Percentiles rank a stretch among this genome's conserved stretches.
phyloP scores from a whole-genome alignment of 1,140 invertebrate species.

The Neodiprion pinetum region DNA sequence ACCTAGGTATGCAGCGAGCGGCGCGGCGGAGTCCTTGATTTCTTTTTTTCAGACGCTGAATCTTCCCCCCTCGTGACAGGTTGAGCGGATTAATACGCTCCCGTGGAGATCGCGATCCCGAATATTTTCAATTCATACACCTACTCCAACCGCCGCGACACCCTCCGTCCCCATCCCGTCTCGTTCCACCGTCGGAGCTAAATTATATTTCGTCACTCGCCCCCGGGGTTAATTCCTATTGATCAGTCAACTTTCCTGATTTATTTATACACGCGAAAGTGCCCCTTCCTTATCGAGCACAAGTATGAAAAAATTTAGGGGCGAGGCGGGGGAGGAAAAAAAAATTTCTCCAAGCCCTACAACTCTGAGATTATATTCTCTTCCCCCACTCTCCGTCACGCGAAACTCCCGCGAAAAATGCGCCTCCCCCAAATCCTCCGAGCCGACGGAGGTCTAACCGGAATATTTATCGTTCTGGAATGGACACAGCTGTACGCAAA shows the following conservation, averaged over 20 bases:
- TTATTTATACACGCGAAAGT: background rate
- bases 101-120: background rate
- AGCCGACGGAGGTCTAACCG: background rate
- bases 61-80: background rate
- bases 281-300: no score
- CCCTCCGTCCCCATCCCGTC: no score
- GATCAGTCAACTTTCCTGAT: background rate
- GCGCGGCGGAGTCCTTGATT: background rate
- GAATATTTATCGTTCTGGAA: background rate
- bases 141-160: background rate
- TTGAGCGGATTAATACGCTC: background rate
- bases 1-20: background rate
- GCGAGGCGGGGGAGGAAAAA: no score
- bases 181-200: background rate
- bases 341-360: no score
- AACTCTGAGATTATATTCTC: no score
- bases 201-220: slow-evolving; percentile 1
- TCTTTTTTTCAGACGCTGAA: background rate
- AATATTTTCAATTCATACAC: background rate
- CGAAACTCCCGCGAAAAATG: no score
- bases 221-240: slow-evolving; percentile 1
- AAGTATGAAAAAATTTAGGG: no score
- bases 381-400: no score
- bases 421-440: no score
- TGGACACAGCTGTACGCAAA: background rate